Percentiles rank a stretch among this genome's conserved stretches.
Evolutionary conservation across 2,113 vertebrate species (phyloP).

Genomic region (Corythoichthys intestinalis): DNA sequence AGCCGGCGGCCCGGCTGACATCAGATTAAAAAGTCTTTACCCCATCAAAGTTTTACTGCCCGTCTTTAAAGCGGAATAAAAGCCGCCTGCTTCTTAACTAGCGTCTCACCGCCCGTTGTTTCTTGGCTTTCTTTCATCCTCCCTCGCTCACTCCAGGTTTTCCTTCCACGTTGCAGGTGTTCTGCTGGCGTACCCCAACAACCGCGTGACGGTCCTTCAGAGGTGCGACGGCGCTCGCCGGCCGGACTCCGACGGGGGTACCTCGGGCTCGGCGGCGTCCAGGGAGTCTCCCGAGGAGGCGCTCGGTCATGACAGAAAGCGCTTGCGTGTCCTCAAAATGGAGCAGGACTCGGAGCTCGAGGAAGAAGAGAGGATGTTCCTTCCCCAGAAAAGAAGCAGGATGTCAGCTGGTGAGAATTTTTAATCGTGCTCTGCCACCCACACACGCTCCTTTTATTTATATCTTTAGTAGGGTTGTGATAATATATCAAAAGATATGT

Average conservation of each 20-base stretch:
- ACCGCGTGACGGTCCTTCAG: conserved; percentile 68
- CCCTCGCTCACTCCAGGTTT: conserved; percentile 7
- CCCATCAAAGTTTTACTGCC: conserved; percentile 70
- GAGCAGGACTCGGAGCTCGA: conserved; percentile 63
- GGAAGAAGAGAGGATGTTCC: conserved; percentile 41
- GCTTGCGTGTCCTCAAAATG: conserved; percentile 71
- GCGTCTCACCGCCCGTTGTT: conserved; percentile 27
- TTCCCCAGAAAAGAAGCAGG: conserved; percentile 53
- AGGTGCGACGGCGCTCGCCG: conserved; percentile 43
- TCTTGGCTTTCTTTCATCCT: conserved; percentile 26
- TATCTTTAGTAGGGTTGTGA: conserved; percentile 9
- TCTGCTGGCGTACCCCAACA: conserved; percentile 45
- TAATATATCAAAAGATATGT: too few relatives aligned
- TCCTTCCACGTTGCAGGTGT: conserved; percentile 48
- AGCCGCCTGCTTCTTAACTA: conserved; percentile 66
- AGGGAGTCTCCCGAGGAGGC: conserved; percentile 51
- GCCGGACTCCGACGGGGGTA: conserved; percentile 36
- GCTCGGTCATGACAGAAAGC: conserved; percentile 77
- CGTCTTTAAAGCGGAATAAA: conserved; percentile 68
- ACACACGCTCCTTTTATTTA: conserved; percentile 9
- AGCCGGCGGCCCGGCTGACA: conserved; percentile 55
- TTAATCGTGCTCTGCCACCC: neutral
- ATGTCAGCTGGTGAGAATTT: conserved; percentile 49
- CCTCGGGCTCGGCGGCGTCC: conserved; percentile 37
- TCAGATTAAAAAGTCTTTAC: conserved; percentile 70